Evolutionary conservation across 2,888 invertebrate species (phyloP).

Genomic region (Heliconius cydno): DNA sequence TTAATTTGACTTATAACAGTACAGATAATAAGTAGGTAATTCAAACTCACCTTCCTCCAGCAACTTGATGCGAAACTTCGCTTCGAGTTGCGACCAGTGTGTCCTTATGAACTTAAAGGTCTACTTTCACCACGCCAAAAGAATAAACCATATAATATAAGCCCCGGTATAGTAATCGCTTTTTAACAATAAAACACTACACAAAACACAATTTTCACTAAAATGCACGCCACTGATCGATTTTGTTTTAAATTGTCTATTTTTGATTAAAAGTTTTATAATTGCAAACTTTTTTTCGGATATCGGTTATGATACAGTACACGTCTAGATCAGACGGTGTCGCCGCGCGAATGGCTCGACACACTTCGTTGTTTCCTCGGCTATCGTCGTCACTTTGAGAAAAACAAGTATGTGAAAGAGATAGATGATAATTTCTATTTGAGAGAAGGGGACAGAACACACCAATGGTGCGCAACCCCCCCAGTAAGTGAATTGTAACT

Average conservation of each 20-base stretch:
- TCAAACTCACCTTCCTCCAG: constrained; percentile 74
- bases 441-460: constrained; percentile 54
- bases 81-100: constrained; percentile 73
- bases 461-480: constrained; percentile 48
- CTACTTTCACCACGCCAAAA: constrained; percentile 80
- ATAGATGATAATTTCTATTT: constrained; percentile 43
- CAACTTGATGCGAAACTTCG: constrained; percentile 75
- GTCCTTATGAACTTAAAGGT: constrained; percentile 82
- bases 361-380: constrained; percentile 35
- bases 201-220: constrained; percentile 60
- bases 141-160: constrained; percentile 76
- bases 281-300: constrained; percentile 77
- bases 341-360: constrained; percentile 67
- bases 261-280: constrained; percentile 67
- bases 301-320: constrained; percentile 56
- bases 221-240: constrained; percentile 68
- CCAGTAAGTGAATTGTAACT: constrained; percentile 40
- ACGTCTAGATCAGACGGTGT: constrained; percentile 64
- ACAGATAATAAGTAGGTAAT: constrained; percentile 68
- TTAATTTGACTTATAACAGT: constrained; percentile 59
- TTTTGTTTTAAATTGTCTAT: constrained; percentile 57
- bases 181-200: constrained; percentile 81
- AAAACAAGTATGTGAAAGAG: constrained; percentile 60
- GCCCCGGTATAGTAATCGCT: constrained; percentile 63
- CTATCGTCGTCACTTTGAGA: constrained; percentile 52